Evolutionary conservation across 2,113 vertebrate genomes (phyloP).

Genomic region (Numida meleagris): DNA sequence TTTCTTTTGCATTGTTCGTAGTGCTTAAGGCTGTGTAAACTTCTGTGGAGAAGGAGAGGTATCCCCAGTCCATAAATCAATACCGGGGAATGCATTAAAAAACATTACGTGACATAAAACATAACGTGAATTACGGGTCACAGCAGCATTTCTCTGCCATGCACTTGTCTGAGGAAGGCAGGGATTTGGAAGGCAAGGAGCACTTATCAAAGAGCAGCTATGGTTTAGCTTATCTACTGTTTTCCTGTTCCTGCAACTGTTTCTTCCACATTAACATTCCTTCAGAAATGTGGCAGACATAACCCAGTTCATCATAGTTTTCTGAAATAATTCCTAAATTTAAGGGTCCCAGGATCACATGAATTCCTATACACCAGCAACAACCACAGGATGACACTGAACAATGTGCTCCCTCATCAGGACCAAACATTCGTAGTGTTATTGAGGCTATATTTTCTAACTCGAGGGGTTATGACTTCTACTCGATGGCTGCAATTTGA

Average conservation of each 20-base stretch:
- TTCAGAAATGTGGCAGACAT: background rate
- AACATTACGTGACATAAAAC: too few species aligned
- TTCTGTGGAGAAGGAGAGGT: background rate
- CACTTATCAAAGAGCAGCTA: background rate
- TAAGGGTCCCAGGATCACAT: background rate
- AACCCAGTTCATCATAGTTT: background rate
- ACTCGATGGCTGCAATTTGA: background rate
- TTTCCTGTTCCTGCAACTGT: background rate
- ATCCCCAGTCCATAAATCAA: background rate
- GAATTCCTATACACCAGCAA: background rate
- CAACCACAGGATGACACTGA: accelerated
- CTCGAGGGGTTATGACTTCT: background rate
- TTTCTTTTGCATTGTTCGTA: background rate
- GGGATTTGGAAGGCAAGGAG: background rate
- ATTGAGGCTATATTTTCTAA: background rate
- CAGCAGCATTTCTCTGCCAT: background rate
- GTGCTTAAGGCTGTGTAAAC: background rate
- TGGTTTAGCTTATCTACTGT: background rate
- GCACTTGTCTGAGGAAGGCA: background rate
- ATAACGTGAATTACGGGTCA: background rate
- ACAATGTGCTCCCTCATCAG: accelerated
- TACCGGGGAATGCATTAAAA: background rate
- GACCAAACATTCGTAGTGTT: background rate
- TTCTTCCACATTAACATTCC: background rate
- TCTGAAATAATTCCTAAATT: background rate